These are phyloP conservation scores for Macquaria australasica DNA, from an alignment of 2,113 vertebrate genomes.

Conservation along the genomic window DNA sequence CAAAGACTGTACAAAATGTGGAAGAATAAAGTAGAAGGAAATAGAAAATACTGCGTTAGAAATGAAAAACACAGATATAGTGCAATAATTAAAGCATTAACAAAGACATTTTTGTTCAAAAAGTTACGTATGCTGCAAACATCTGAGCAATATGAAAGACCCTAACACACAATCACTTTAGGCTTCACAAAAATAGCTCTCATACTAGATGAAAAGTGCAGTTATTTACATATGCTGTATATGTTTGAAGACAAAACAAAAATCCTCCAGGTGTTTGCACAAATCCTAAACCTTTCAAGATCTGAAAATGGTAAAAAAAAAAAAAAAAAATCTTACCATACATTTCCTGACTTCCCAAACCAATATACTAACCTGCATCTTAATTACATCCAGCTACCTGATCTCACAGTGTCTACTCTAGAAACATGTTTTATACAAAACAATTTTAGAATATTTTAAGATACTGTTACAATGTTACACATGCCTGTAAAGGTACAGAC, in stretches of 20 bases:
- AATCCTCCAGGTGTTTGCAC: neutral
- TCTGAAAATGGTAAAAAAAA: neutral
- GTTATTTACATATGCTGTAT: neutral
- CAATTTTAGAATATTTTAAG: neutral
- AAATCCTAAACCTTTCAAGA: neutral
- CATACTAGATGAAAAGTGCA: neutral
- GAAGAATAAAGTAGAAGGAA: neutral
- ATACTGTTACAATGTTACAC: neutral
- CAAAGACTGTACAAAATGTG: neutral
- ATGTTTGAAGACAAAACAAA: neutral
- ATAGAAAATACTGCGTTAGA: constrained; percentile 7
- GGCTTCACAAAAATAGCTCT: neutral
- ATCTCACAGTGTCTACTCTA: too few relatives aligned
- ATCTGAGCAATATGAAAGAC: neutral
- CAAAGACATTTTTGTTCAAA: neutral
- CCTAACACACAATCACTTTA: neutral
- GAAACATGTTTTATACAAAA: neutral
- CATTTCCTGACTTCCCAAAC: neutral
- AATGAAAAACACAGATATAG: neutral
- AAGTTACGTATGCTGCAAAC: neutral
- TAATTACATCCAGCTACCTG: neutral
- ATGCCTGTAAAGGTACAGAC: too few relatives aligned
- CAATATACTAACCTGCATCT: neutral
- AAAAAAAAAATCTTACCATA: neutral
- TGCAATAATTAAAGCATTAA: neutral